These are phyloP conservation scores for Romanomermis culicivorax DNA, from an alignment of 2,888 invertebrate genomes.

Conservation along the genomic window DNA sequence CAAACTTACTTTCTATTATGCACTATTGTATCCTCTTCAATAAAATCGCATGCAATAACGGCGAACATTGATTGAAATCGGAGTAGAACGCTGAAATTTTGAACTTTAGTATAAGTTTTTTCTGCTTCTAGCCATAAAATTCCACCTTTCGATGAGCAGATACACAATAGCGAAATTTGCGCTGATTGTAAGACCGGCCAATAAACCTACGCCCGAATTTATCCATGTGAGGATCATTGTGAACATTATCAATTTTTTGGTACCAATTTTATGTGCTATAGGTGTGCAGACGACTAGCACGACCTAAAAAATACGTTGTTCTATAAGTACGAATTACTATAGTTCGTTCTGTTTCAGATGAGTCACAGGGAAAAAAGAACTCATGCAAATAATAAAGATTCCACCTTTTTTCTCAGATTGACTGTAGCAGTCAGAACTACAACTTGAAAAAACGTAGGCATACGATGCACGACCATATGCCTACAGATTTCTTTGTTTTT, in stretches of 20 bases:
- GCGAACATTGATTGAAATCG: not conserved
- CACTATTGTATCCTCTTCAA: constrained; percentile 4
- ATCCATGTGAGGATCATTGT: constrained; percentile 4
- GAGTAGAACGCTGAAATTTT: constrained; percentile 2
- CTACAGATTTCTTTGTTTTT: too few species aligned
- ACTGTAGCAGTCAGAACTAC: too few species aligned
- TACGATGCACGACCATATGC: too few species aligned
- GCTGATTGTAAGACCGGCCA: not conserved
- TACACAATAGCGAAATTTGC: not conserved
- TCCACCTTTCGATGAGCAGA: constrained; percentile 5
- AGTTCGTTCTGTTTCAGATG: too few species aligned
- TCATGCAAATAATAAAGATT: too few species aligned
- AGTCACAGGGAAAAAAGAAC: too few species aligned
- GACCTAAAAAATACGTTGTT: not conserved
- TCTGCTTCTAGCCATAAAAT: not conserved
- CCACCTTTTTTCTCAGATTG: too few species aligned
- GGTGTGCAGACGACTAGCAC: not conserved
- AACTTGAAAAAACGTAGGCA: too few species aligned
- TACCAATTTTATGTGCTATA: not conserved
- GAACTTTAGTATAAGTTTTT: not conserved
- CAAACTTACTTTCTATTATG: constrained; percentile 3
- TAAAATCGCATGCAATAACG: not conserved
- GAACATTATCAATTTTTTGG: not conserved
- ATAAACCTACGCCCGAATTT: not conserved
- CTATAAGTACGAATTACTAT: too few species aligned